These are phyloP conservation scores for Ceyx melanurus DNA, from an alignment of 2,113 vertebrate genomes.

Conservation along the genomic window DNA sequence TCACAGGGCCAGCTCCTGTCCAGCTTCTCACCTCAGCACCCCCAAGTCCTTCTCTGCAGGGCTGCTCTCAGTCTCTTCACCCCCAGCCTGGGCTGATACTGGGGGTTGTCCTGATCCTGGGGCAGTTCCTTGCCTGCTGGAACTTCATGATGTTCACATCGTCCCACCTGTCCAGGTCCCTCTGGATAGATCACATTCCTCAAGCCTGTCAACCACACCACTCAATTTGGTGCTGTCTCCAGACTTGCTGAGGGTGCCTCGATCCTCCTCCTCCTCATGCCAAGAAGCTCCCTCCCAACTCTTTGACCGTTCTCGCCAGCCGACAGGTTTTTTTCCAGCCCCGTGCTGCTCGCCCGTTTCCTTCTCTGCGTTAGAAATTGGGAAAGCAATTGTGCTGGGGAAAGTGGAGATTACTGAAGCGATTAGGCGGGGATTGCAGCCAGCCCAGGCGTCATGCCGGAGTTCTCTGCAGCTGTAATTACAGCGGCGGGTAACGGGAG, in stretches of 20 bases:
- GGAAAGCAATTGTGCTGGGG: background rate
- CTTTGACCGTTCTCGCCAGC: rapidly evolving
- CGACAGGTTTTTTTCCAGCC: background rate
- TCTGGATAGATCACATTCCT: background rate
- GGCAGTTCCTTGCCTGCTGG: background rate
- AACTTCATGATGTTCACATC: background rate
- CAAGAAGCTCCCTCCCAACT: background rate
- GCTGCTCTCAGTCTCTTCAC: too few species aligned
- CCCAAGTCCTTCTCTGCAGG: too few species aligned
- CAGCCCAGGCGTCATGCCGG: background rate
- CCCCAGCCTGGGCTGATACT: too few species aligned
- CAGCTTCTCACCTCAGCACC: too few species aligned
- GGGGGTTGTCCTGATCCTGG: background rate
- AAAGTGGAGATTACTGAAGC: constrained; percentile 35
- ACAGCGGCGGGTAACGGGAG: background rate
- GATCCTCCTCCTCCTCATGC: background rate
- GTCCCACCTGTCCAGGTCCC: background rate
- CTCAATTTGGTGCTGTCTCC: background rate
- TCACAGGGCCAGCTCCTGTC: too few species aligned
- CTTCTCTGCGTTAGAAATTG: background rate
- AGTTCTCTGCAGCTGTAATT: constrained; percentile 40
- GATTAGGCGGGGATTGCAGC: background rate
- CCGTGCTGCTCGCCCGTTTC: background rate
- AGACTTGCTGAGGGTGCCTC: background rate
- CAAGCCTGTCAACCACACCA: background rate